Percentiles rank a stretch among this genome's conserved stretches.
Conservation (phyloP, 1,140 invertebrate genomes). For the Neocloeon triangulifer region DNA sequence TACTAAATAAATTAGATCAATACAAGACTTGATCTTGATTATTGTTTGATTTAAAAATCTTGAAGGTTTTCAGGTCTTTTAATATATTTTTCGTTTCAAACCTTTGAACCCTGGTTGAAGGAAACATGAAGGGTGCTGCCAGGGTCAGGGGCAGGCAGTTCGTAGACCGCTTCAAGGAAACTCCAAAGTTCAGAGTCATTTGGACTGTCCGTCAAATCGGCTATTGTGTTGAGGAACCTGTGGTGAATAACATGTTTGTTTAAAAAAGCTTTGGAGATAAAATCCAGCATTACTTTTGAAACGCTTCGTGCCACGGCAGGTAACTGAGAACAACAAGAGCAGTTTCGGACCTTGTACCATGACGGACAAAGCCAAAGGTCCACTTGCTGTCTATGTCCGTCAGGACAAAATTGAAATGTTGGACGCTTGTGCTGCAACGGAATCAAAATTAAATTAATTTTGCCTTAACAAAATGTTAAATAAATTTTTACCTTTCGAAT, state of each 20-base stretch:
- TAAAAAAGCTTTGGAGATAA: conserved; percentile 5
- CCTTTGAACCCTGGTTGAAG: conserved; percentile 27
- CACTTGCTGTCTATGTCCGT: conserved; percentile 85
- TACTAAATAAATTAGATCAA: too few species aligned
- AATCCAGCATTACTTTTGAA: conserved; percentile 55
- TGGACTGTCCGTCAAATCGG: conserved; percentile 26
- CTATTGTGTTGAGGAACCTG: conserved; percentile 31
- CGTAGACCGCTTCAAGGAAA: conserved; percentile 42
- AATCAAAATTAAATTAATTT: conserved; percentile 7
- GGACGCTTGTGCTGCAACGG: conserved; percentile 37
- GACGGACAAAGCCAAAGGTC: conserved; percentile 87
- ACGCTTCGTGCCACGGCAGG: conserved; percentile 87
- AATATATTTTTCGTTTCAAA: too few species aligned
- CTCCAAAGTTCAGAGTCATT: conserved; percentile 25
- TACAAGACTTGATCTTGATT: too few species aligned
- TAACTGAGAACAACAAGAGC: conserved; percentile 60
- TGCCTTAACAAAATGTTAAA: conserved; percentile 1
- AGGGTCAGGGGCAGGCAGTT: conserved; percentile 29
- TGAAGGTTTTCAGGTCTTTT: too few species aligned
- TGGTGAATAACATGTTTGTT: conserved; percentile 6
- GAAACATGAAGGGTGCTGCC: conserved; percentile 26
- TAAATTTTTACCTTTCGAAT: conserved; percentile 43
- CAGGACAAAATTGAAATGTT: conserved; percentile 81
- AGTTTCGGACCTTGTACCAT: conserved; percentile 58
- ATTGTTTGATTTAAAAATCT: too few species aligned